Conservation (phyloP, 1,140 invertebrate genomes). For the Polyergus mexicanus region DNA sequence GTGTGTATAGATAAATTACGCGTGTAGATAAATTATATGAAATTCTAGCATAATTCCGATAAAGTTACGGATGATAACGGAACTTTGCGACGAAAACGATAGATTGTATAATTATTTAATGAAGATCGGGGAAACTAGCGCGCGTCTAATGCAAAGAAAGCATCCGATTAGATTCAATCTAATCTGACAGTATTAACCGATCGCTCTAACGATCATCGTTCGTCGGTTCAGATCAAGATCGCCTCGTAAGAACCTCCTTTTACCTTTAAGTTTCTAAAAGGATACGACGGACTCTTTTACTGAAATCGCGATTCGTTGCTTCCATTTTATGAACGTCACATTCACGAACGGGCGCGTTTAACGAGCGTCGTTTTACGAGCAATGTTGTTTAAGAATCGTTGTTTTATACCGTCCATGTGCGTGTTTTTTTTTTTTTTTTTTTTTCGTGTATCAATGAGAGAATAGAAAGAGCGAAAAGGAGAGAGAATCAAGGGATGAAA, state of each 20-base stretch:
- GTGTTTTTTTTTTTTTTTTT: background rate
- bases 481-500: background rate
- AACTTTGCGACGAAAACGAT: background rate
- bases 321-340: slow-evolving; percentile 32
- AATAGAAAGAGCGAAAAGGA: background rate
- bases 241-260: background rate
- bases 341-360: slow-evolving; percentile 36
- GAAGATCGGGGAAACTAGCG: background rate
- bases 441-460: background rate
- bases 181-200: background rate
- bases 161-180: slow-evolving; percentile 10
- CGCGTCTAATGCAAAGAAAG: background rate
- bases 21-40: background rate
- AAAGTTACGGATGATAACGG: background rate
- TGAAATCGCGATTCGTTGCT: slow-evolving; percentile 41
- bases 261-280: background rate
- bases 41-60: background rate
- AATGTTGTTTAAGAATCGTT: slow-evolving; percentile 50
- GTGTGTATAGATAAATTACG: background rate
- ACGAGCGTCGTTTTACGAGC: slow-evolving; percentile 53
- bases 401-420: background rate
- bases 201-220: background rate
- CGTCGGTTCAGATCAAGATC: slow-evolving; percentile 13
- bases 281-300: slow-evolving; percentile 21
- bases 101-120: background rate